These are phyloP conservation scores for Oncorhynchus clarkii DNA, from an alignment of 2,113 vertebrate genomes.

Conservation along the genomic window DNA sequence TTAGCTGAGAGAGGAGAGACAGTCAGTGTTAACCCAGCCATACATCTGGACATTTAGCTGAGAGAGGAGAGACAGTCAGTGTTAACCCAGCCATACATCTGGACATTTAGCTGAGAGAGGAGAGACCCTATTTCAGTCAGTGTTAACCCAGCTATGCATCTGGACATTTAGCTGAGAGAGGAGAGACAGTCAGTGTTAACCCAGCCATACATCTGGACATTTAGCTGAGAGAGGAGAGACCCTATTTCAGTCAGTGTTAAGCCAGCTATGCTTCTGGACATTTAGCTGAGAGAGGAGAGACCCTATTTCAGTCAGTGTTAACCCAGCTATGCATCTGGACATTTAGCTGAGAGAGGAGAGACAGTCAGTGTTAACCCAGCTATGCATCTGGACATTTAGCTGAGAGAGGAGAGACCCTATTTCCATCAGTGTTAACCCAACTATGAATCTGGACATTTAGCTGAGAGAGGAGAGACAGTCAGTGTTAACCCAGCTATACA, in stretches of 20 bases:
- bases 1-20: slow-evolving; percentile 61
- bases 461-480: slow-evolving; percentile 57
- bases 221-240: slow-evolving; percentile 61
- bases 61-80: neutral
- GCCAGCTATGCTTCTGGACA: too few relatives aligned
- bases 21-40: too few relatives aligned
- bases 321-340: too few relatives aligned
- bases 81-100: slow-evolving; percentile 64
- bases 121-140: too few relatives aligned
- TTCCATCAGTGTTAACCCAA: too few relatives aligned
- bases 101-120: slow-evolving; percentile 80
- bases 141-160: slow-evolving; percentile 56
- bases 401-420: slow-evolving; percentile 51
- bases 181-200: neutral
- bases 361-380: too few relatives aligned
- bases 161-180: slow-evolving; percentile 79
- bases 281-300: slow-evolving; percentile 61
- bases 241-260: too few relatives aligned
- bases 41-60: slow-evolving; percentile 60
- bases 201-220: too few relatives aligned
- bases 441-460: slow-evolving; percentile 82
- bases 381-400: slow-evolving; percentile 41
- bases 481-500: slow-evolving; percentile 52
- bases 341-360: slow-evolving; percentile 61
- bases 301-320: too few relatives aligned